These are phyloP conservation scores for Alviniconcha strummeri DNA, from an alignment of 2,888 invertebrate genomes.

Conservation along the genomic window DNA sequence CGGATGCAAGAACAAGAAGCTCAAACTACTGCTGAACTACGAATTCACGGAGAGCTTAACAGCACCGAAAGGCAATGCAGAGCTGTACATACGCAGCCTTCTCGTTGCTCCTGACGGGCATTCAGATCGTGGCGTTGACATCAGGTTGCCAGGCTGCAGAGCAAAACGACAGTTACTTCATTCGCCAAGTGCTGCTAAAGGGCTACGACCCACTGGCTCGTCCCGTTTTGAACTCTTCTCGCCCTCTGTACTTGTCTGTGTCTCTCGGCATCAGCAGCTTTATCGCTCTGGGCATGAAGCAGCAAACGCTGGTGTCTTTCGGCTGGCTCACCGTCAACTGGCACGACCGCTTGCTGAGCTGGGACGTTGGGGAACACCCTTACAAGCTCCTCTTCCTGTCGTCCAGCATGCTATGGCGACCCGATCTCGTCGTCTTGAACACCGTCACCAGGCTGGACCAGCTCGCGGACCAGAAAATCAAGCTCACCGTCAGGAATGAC, in stretches of 20 bases:
- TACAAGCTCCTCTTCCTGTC: not conserved
- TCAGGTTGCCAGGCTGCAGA: slow-evolving; percentile 8
- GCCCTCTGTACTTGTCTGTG: not conserved
- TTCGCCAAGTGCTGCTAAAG: slow-evolving; percentile 10
- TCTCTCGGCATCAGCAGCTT: slow-evolving; percentile 25
- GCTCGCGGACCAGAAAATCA: slow-evolving; percentile 13
- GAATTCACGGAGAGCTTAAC: not conserved
- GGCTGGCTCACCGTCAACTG: slow-evolving; percentile 24
- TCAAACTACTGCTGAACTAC: not conserved
- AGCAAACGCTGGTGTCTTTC: slow-evolving; percentile 23
- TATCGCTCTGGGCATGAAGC: slow-evolving; percentile 29
- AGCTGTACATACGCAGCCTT: not conserved
- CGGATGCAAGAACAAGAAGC: no score
- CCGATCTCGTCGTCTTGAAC: slow-evolving; percentile 27
- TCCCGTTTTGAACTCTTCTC: not conserved
- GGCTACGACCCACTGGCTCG: not conserved
- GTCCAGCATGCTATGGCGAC: slow-evolving; percentile 18
- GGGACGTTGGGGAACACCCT: slow-evolving; percentile 7
- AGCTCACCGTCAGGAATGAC: slow-evolving; percentile 1
- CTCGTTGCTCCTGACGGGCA: not conserved
- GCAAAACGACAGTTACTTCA: slow-evolving; percentile 23
- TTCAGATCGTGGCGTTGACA: no score
- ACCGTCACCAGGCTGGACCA: slow-evolving; percentile 21
- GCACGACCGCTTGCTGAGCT: slow-evolving; percentile 14
- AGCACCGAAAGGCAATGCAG: not conserved